Evolutionary conservation across 2,797 vertebrate genomes (phyloP).

Genomic region (Limnodromus scolopaceus): DNA sequence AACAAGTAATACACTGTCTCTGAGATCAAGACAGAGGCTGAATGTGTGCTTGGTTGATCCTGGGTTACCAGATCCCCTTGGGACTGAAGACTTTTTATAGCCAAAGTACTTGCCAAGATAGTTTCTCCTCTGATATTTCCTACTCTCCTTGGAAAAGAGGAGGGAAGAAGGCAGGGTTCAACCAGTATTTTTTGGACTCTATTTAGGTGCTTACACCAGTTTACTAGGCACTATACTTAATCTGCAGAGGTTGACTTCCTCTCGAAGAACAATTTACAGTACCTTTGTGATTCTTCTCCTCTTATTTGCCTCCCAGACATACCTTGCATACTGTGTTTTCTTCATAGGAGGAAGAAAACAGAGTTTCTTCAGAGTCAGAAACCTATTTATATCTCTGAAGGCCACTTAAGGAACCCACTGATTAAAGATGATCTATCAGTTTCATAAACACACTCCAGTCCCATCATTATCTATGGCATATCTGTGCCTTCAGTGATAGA

Average conservation of each 20-base stretch:
- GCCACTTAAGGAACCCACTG: not conserved
- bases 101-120: not conserved
- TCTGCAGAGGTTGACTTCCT: not conserved
- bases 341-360: not conserved
- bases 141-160: not conserved
- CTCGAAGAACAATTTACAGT: not conserved
- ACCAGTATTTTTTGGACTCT: not conserved
- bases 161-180: not conserved
- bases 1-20: not conserved
- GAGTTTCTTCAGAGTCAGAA: not conserved
- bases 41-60: not conserved
- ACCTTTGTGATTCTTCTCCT: not conserved
- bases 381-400: constrained; percentile 21
- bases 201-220: not conserved
- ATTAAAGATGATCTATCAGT: constrained; percentile 46
- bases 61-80: not conserved
- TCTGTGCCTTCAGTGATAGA: not conserved
- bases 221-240: not conserved
- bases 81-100: not conserved
- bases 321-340: not conserved
- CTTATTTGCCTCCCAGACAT: not conserved
- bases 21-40: not conserved
- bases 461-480: not conserved
- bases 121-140: not conserved
- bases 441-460: constrained; percentile 25